Base-by-base conservation (phyloP, 1,140 invertebrate species). In the Papilio helenus region DNA sequence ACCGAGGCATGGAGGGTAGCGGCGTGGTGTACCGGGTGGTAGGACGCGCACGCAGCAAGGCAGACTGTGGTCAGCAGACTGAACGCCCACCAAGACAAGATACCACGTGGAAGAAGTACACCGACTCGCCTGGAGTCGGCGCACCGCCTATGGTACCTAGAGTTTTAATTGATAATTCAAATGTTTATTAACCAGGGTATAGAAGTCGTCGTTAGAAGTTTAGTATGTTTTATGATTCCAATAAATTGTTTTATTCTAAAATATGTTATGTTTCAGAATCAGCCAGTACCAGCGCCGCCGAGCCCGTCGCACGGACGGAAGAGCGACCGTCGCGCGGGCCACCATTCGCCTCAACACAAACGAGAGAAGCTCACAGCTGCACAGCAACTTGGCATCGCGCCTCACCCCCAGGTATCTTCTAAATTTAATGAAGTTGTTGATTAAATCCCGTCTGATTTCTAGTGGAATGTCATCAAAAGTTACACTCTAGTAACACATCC, bases 101-200 rank as follows among this genome's bases (percentile, higher is more conserved):
- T 77, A 93, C 92, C 79, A 94, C 93, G 20, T 95, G 94, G 94
- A 95, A 95, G 88, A 95, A 95, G 80, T 95, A 95, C 79, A 95
- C 95, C 26, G 95, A 95, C 84, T 95, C 95, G 20, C 95, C 95
- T 29, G 95, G 95, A 65, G 95, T 96, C 26, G 95, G 95, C n/a
- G 93, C 95, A 68, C 95, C 95, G 14, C 91, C 92, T 72, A 80
- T 90, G 88, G 93, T 95, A 87, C 85, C 55, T 61, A 68, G 5
- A 39, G 5, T 29, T 51, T 58, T 39, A 72, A 9, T 77, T 74
- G 34, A 76, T 78, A 74, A 34, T 58, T 71, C 5, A 29, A 71
- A 5, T 34, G n/a, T 68, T 68, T 14, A 23, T 14, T 23, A 5
- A 68, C 23, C 65, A 29, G 23, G 16, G 34, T n/a, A n/a, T n/a